Conservation (phyloP, 2,113 vertebrate species). For the Scartelaos histophorus region DNA sequence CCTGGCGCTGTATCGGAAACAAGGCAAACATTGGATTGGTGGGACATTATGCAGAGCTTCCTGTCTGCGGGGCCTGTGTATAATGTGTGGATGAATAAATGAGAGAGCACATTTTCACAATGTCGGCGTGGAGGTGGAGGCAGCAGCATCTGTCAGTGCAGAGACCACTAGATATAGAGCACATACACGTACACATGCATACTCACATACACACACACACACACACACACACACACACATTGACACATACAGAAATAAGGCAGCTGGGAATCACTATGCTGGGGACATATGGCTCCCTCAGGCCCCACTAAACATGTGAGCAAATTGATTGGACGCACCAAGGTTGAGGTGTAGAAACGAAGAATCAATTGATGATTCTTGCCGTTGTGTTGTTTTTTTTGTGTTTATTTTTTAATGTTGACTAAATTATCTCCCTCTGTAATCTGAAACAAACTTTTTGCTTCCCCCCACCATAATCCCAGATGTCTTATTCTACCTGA, state of each 20-base stretch:
- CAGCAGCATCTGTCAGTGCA: conserved; percentile 20
- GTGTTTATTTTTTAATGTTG: background rate
- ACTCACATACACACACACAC: conserved; percentile 26
- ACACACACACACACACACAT: conserved; percentile 33
- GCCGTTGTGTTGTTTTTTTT: background rate
- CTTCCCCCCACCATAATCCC: too few relatives aligned
- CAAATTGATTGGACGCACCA: conserved; percentile 18
- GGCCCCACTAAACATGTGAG: conserved; percentile 22
- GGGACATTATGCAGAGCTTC: conserved; percentile 15
- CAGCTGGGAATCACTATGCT: conserved; percentile 44
- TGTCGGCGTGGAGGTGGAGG: conserved; percentile 9
- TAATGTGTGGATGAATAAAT: conserved; percentile 18
- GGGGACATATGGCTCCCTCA: conserved; percentile 40
- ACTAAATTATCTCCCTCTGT: background rate
- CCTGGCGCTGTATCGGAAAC: conserved; percentile 19
- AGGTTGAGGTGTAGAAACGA: background rate
- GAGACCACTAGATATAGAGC: conserved; percentile 36
- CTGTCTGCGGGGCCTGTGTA: conserved; percentile 20
- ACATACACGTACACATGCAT: conserved; percentile 33
- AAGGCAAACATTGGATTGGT: conserved; percentile 42
- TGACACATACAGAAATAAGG: conserved; percentile 29
- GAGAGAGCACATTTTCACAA: background rate
- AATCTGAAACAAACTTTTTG: background rate
- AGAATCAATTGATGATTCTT: conserved; percentile 8
- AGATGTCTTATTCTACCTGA: too few relatives aligned